A percentile compares a stretch with the other conserved stretches of the same genome.
These are phyloP conservation scores for Chirona hameri DNA, from an alignment of 2,888 invertebrate genomes.

Conservation along the genomic window DNA sequence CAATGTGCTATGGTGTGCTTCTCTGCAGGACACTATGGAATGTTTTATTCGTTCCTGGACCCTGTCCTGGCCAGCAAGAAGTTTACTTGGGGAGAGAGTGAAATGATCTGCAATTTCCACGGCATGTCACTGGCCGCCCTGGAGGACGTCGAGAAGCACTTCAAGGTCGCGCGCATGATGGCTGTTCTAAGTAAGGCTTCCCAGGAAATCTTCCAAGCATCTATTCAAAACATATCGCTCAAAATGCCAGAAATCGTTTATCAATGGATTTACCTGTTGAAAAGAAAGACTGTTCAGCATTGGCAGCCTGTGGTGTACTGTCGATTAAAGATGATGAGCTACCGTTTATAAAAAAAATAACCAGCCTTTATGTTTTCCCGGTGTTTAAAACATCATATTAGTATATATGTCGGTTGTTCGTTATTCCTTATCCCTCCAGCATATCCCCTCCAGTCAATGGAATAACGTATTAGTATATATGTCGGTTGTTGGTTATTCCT, in stretches of 20 bases:
- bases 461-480: too few relatives aligned
- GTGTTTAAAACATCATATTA: too few relatives aligned
- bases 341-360: not conserved
- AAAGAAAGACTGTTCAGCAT: not conserved
- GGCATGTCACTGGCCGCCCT: not conserved
- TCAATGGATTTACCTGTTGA: not conserved
- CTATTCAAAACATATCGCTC: too few relatives aligned
- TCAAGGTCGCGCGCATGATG: not conserved
- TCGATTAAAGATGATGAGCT: not conserved
- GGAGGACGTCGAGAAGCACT: not conserved
- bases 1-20: too few relatives aligned
- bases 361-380: not conserved
- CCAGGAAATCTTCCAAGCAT: too few relatives aligned
- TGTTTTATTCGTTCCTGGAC: constrained; percentile 11
- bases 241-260: too few relatives aligned
- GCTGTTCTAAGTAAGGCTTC: not conserved
- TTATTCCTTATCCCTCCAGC: too few relatives aligned
- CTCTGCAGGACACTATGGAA: not conserved
- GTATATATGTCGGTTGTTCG: too few relatives aligned
- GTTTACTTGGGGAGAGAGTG: not conserved
- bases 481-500: too few relatives aligned
- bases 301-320: not conserved
- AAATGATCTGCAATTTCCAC: not conserved
- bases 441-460: too few relatives aligned
- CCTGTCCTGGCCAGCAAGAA: not conserved